These are phyloP conservation scores for Erebia ligea DNA, from an alignment of 2,888 invertebrate genomes.

Conservation along the genomic window DNA sequence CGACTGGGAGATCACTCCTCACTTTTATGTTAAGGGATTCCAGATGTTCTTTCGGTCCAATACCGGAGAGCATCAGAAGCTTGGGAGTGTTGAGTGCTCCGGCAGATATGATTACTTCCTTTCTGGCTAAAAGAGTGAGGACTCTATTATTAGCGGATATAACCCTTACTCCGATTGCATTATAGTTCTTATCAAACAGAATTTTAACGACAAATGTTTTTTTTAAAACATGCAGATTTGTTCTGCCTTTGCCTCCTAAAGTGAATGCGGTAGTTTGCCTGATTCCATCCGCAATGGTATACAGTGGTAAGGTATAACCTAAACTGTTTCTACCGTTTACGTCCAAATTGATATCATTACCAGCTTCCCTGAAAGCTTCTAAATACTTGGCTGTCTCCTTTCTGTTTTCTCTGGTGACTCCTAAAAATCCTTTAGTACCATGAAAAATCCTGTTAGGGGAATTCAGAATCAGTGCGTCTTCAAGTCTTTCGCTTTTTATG, in stretches of 20 bases:
- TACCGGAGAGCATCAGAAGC: slow-evolving; percentile 49
- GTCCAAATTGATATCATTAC: slow-evolving; percentile 56
- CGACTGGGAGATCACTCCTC: slow-evolving; percentile 52
- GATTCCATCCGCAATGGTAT: slow-evolving; percentile 65
- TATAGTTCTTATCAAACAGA: slow-evolving; percentile 44
- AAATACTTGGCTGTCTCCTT: slow-evolving; percentile 45
- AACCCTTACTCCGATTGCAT: slow-evolving; percentile 45
- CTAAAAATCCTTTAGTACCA: slow-evolving; percentile 46
- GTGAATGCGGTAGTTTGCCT: slow-evolving; percentile 55
- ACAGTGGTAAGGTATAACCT: slow-evolving; percentile 68
- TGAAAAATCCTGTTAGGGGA: slow-evolving; percentile 43
- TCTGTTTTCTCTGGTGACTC: slow-evolving; percentile 40
- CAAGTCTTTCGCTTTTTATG: slow-evolving; percentile 51
- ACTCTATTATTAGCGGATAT: slow-evolving; percentile 33
- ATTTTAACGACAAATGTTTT: slow-evolving; percentile 46
- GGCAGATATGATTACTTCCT: slow-evolving; percentile 63
- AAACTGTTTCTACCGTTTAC: slow-evolving; percentile 61
- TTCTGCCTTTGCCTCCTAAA: slow-evolving; percentile 43
- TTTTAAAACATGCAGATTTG: slow-evolving; percentile 80
- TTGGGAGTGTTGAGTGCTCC: slow-evolving; percentile 56
- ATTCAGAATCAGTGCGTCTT: slow-evolving; percentile 39
- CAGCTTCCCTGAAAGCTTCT: slow-evolving; percentile 63
- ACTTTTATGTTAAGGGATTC: slow-evolving; percentile 48
- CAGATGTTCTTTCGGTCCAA: slow-evolving; percentile 69
- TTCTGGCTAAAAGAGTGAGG: slow-evolving; percentile 40